phyloP scores from a whole-genome alignment of 2,113 vertebrate genomes.

The Gnathonemus longibarbis region DNA sequence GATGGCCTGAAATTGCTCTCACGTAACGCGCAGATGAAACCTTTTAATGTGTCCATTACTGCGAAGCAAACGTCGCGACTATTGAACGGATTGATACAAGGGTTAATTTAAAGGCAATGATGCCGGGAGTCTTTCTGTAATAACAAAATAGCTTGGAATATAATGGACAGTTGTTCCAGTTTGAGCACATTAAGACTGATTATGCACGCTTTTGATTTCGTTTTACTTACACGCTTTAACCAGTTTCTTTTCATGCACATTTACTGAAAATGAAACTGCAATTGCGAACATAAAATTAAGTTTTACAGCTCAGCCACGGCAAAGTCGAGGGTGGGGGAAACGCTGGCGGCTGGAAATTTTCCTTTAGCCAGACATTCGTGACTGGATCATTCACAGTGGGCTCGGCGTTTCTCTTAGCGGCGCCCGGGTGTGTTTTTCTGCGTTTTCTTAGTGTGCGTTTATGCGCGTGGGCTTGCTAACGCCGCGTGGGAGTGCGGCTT shows the following conservation, averaged over 20 bases:
- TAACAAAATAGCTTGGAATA: not conserved
- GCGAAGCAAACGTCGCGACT: not conserved
- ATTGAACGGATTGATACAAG: conserved; percentile 4
- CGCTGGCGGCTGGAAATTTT: not conserved
- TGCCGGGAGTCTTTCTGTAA: not conserved
- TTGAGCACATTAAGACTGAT: conserved; percentile 6
- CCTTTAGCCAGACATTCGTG: not conserved
- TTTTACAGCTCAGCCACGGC: not conserved
- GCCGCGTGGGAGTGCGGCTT: not conserved
- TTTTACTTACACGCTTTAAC: conserved; percentile 4
- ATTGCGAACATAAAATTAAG: conserved; percentile 8
- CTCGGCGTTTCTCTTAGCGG: not conserved
- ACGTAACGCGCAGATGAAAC: not conserved
- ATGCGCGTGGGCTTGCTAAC: not conserved
- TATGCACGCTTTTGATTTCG: not conserved
- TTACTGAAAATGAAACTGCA: conserved; percentile 6
- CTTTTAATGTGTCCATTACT: not conserved
- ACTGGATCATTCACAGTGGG: not conserved
- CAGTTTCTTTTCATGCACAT: not conserved
- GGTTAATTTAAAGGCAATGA: conserved; percentile 8
- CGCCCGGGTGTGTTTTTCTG: not conserved
- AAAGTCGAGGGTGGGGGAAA: not conserved
- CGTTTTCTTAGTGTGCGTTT: not conserved
- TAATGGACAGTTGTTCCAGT: conserved; percentile 2
- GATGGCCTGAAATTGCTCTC: not conserved